Base-by-base conservation (phyloP, 2,113 vertebrate genomes). In the Ochotona princeps region DNA sequence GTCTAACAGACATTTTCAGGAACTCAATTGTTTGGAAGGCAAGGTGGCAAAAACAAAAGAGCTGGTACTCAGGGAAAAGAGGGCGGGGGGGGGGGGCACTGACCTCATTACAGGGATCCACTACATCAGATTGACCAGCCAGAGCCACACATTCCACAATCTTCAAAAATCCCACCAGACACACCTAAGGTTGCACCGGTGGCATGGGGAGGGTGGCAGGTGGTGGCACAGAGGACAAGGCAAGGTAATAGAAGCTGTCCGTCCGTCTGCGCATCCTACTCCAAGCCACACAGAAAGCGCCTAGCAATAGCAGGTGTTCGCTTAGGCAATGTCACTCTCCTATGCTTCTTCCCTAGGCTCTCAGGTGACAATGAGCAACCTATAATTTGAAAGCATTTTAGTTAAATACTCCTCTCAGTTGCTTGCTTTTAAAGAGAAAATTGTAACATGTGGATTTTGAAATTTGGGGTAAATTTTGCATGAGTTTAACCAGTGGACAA, bases 401-500 rank as follows among this genome's bases (percentile, higher is more conserved):
- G 47, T 63, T 44, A 72, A 78, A 86, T 38, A 28, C 12, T 28
- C 70, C 35, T 57, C 60, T 88, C 18, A 8, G 18, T 2, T 8
- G 8, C 47, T 82, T 70, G 79, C 65, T 85, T 90, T 92, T 28
- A 74, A 90, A 83, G 80, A 60, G 49, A 86, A 80, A 32, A 74
- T 11, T 80, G 13, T 17, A 81, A 86, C 26, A 63, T 8, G 72
- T n/a, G 23, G 38, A 26, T 66, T 88, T 86, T 65, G 38, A 17
- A 87, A 63, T 67, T 5, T 8, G 51, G 51, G 63, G 32, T 54
- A 69, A 67, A 44, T 87, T 28, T 51, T 23, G 51, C 72, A 44
- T 21, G 2, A 83, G 66, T 87, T 20, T 76, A 90, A 78, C 66
- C 35, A 82, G 44, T 32, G 28, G 51, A 11, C 67, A 60, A 75